Evolutionary conservation across 2,113 vertebrate genomes (phyloP).

Genomic region (Cynoglossus semilaevis): DNA sequence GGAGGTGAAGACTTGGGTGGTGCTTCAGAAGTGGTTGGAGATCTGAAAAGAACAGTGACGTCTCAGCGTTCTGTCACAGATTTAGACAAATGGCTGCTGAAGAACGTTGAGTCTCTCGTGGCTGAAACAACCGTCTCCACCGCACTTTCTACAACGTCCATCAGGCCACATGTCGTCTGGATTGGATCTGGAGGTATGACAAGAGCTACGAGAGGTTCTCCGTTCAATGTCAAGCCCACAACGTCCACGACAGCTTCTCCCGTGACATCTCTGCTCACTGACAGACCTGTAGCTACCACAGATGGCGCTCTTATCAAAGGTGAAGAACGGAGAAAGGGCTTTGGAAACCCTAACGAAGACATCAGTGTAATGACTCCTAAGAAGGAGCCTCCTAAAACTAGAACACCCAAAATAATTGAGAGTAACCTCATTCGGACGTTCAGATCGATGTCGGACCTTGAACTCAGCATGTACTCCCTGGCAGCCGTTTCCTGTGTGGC

Average conservation of each 20-base stretch:
- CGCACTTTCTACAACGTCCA: conserved; percentile 25
- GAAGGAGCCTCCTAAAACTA: conserved; percentile 53
- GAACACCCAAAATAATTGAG: conserved; percentile 66
- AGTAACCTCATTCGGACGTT: conserved; percentile 71
- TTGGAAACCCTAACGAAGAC: too few relatives aligned
- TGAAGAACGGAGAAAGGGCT: conserved; percentile 43
- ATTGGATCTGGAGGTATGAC: conserved; percentile 27
- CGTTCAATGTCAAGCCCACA: neutral
- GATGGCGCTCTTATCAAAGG: conserved; percentile 14
- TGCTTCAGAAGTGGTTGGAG: conserved; percentile 49
- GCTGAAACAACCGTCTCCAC: conserved; percentile 25
- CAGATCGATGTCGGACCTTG: conserved; percentile 83
- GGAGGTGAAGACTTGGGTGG: conserved; percentile 22
- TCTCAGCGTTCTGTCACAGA: conserved; percentile 49
- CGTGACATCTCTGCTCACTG: conserved; percentile 16
- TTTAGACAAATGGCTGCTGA: conserved; percentile 29
- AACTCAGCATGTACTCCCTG: conserved; percentile 90
- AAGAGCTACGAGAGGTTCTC: conserved; percentile 17
- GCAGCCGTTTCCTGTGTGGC: conserved; percentile 87
- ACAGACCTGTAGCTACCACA: conserved; percentile 25
- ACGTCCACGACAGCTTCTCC: conserved; percentile 14
- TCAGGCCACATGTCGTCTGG: conserved; percentile 30
- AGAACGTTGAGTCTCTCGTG: conserved; percentile 60
- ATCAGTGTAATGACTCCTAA: conserved; percentile 40
- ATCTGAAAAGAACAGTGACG: conserved; percentile 46